phyloP scores from a whole-genome alignment of 2,797 vertebrate genomes.

The Melopsittacus undulatus region DNA sequence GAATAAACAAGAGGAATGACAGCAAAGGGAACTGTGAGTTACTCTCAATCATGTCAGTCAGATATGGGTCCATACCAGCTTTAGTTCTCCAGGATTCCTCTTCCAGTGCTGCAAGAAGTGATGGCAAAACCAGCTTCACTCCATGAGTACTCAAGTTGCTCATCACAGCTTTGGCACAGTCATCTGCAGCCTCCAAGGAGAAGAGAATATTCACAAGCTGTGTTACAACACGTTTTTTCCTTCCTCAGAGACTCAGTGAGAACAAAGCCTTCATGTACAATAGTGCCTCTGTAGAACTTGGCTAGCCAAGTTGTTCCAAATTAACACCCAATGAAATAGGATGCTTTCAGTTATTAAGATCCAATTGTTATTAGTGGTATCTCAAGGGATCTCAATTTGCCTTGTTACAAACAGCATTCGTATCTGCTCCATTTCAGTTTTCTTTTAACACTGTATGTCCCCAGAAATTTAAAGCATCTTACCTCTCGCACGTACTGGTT shows the following conservation, averaged over 20 bases:
- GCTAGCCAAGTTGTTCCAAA: background rate
- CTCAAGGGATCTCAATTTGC: background rate
- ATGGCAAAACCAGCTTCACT: constrained; percentile 96
- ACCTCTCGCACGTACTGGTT: constrained; percentile 99
- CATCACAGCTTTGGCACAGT: constrained; percentile 99
- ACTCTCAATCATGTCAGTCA: background rate
- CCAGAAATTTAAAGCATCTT: constrained; percentile 35
- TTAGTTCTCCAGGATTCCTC: constrained; percentile 99
- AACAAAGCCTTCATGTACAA: background rate
- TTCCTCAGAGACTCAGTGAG: background rate
- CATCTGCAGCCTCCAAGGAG: constrained; percentile 91
- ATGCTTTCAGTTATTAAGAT: constrained; percentile 9
- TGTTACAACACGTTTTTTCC: background rate
- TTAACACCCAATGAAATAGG: background rate
- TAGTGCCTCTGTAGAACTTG: background rate
- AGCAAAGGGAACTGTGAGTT: background rate
- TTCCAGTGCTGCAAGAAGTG: constrained; percentile 92
- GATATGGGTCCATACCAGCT: constrained; percentile 83
- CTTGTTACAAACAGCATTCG: background rate
- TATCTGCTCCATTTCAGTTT: background rate
- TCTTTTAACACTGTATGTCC: background rate
- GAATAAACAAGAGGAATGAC: background rate
- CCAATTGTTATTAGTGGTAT: background rate
- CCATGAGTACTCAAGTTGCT: constrained; percentile 97
- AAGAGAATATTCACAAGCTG: constrained; percentile 51